Evolutionary conservation across 2,113 vertebrate species (phyloP).

Genomic region (Gymnobelideus leadbeateri): DNA sequence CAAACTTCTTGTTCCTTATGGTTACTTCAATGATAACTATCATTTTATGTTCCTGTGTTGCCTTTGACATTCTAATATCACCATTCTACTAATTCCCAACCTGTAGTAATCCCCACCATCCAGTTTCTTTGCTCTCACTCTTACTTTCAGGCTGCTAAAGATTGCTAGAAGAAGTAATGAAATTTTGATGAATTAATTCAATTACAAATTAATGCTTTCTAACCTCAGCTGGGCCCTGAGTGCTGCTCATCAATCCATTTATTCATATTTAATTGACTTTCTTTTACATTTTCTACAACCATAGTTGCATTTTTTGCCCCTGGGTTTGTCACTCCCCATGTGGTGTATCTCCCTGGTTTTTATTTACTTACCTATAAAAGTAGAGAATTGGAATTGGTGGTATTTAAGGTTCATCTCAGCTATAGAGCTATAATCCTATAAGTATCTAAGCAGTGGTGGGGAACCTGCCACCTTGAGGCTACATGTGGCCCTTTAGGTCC

Average conservation of each 20-base stretch:
- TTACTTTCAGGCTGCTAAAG: background rate
- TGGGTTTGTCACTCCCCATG: background rate
- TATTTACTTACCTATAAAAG: background rate
- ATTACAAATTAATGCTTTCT: background rate
- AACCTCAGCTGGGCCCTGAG: background rate
- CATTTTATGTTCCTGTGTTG: background rate
- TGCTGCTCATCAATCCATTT: background rate
- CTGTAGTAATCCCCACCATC: background rate
- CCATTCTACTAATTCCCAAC: background rate
- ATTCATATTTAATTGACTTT: background rate
- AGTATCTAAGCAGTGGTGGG: no score
- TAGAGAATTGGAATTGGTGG: background rate
- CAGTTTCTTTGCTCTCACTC: background rate
- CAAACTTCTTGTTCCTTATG: background rate
- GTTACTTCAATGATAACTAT: background rate
- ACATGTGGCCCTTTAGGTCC: no score
- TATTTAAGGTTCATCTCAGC: background rate
- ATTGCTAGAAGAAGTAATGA: background rate
- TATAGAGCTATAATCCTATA: background rate
- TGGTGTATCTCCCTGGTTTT: background rate
- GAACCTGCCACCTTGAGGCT: no score
- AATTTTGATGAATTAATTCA: background rate
- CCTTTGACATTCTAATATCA: background rate
- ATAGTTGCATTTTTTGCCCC: background rate
- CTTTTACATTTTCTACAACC: background rate